Base-by-base conservation (phyloP, 37 sponge, comb jelly and placozoan genomes). In the Theonella swinhoei region DNA sequence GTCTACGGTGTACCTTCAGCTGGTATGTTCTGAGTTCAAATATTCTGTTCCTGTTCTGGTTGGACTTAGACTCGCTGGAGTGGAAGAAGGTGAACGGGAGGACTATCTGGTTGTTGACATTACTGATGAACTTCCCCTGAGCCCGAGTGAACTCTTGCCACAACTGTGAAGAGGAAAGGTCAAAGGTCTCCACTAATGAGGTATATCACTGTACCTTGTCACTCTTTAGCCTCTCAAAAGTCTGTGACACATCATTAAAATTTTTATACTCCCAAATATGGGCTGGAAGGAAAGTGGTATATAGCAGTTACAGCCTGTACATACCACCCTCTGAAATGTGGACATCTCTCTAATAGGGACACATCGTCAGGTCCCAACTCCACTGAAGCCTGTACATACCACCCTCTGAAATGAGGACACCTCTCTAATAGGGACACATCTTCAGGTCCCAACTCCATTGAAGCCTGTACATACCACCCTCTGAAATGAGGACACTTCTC, bases 51-150 rank as follows among this genome's bases (percentile, higher is more conserved):
- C 69, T 38, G 36, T 54, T 61, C 40, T 80, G 19, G 11, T 69
- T 42, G 19, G 82, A 82, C 35, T 38, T 47, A 5, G 62, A 34
- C 40, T 72, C 84, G 3, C 83, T 38, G 30, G 77, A 39, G 11
- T 78, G 86, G 95, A 95, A 96, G 87, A 91, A 96, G 0, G 92
- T 82, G 80, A 96, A 96, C n/a, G 94, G 93, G 25, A 91, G 76
- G 25, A 91, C 26, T 34, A 96, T 61, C 61, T 94, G 96, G 72
- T 41, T 82, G 33, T 82, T 79, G 1, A 90, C 77, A 1, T 60
- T 63, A 7, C 39, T 29, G 23, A 95, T 58, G 72, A 89, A 73
- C 62, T 80, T 80, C 32, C 76, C 76, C 11, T 79, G 76, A 8
- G 74, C 35, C 39, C 39, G 38, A 8, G 5, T 19, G 69, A 72